Percentiles rank a stretch among this genome's conserved stretches.
phyloP scores from a whole-genome alignment of 2,797 vertebrate genomes.

The Hylomyscus alleni region DNA sequence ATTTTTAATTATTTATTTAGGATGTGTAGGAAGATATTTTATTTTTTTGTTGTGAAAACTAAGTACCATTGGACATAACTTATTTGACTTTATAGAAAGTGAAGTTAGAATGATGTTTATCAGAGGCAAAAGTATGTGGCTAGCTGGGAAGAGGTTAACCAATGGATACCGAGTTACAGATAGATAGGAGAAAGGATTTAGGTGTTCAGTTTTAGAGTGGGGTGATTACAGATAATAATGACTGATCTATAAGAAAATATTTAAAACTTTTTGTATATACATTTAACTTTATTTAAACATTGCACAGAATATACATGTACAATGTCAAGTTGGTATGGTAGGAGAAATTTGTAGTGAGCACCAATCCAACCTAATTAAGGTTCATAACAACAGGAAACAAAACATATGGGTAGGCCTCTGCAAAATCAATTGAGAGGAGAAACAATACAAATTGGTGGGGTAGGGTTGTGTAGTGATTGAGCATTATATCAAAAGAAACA shows the following conservation, averaged over 20 bases:
- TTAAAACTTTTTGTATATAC: background rate
- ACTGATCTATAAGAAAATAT: background rate
- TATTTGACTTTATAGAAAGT: background rate
- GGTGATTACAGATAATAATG: background rate
- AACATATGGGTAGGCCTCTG: background rate
- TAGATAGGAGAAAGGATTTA: background rate
- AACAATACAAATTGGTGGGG: no score
- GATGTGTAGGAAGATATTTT: background rate
- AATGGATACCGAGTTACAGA: background rate
- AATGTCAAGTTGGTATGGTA: background rate
- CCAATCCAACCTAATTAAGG: background rate
- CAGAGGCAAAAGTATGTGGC: background rate
- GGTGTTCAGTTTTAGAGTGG: background rate
- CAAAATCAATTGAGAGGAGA: background rate
- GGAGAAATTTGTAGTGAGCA: no score
- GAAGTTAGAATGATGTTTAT: background rate
- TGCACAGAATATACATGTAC: background rate
- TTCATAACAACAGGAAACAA: background rate
- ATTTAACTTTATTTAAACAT: background rate
- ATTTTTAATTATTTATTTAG: background rate
- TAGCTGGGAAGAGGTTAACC: background rate
- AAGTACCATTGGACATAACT: background rate
- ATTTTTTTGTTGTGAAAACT: background rate
- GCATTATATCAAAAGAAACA: background rate
- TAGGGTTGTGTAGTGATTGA: background rate